phyloP scores from a whole-genome alignment of 2,888 invertebrate genomes.

The Stenodera caucasica region DNA sequence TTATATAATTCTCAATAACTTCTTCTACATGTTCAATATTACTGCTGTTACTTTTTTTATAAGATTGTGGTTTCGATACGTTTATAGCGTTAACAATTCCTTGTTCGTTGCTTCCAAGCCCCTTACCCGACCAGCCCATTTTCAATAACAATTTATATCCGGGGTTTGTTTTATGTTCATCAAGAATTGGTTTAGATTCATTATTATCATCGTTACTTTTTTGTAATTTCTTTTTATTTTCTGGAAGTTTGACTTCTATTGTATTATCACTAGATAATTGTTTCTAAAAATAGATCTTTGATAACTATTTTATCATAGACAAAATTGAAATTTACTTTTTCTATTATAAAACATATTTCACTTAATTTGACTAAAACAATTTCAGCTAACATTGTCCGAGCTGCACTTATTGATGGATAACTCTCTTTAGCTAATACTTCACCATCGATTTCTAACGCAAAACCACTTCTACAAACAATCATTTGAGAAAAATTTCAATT shows the following conservation, averaged over 20 bases:
- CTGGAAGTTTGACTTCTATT: neutral
- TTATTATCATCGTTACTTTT: slow-evolving; percentile 13
- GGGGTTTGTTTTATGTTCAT: neutral
- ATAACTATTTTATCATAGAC: neutral
- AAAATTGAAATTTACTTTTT: slow-evolving; percentile 10
- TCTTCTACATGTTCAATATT: slow-evolving; percentile 7
- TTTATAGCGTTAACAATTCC: slow-evolving; percentile 15
- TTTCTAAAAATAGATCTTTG: neutral
- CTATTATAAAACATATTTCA: slow-evolving; percentile 15
- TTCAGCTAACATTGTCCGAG: neutral
- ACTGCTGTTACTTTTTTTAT: neutral
- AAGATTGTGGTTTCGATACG: slow-evolving; percentile 10
- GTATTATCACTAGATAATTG: neutral
- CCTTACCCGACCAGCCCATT: slow-evolving; percentile 21
- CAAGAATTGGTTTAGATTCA: neutral
- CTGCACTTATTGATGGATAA: neutral
- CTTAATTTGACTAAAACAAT: slow-evolving; percentile 10
- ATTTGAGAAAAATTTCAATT: neutral
- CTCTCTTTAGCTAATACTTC: neutral
- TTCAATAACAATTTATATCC: slow-evolving; percentile 18
- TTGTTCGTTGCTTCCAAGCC: slow-evolving; percentile 19
- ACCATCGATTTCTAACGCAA: slow-evolving; percentile 1
- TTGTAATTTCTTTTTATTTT: neutral
- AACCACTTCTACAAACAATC: neutral
- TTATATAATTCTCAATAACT: slow-evolving; percentile 9